Evolutionary conservation across 2,113 vertebrate genomes (phyloP).

Genomic region (Accipiter cooperii): DNA sequence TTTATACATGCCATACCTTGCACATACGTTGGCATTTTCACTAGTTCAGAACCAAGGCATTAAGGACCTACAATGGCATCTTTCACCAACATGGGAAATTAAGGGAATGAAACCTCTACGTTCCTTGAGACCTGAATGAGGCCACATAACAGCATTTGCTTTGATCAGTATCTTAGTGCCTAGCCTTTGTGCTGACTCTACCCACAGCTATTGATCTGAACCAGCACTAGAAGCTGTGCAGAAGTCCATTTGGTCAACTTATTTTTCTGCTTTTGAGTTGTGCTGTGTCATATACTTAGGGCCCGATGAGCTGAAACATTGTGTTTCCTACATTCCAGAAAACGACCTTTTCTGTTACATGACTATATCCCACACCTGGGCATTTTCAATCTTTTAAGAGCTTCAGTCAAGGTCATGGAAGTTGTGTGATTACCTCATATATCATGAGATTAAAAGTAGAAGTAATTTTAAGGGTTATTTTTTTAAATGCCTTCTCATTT

Average conservation of each 20-base stretch:
- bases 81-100: not conserved
- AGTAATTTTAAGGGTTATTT: not conserved
- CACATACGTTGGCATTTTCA: not conserved
- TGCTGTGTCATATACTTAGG: not conserved
- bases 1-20: not conserved
- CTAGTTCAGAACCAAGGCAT: not conserved
- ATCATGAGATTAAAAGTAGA: not conserved
- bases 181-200: not conserved
- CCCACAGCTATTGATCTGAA: not conserved
- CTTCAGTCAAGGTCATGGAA: not conserved
- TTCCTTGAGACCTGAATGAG: not conserved
- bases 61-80: not conserved
- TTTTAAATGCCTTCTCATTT: not conserved
- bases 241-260: not conserved
- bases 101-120: not conserved
- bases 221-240: not conserved
- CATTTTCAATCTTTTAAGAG: not conserved
- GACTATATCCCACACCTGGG: not conserved
- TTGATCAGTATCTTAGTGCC: not conserved
- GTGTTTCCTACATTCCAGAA: not conserved
- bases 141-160: not conserved
- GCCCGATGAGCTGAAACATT: not conserved
- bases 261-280: not conserved
- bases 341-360: not conserved
- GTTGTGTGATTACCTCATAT: not conserved